Evolutionary conservation across 2,113 vertebrate genomes (phyloP), one percentile per base, ranked within the genome.

Genomic region (Lathamus discolor): DNA sequence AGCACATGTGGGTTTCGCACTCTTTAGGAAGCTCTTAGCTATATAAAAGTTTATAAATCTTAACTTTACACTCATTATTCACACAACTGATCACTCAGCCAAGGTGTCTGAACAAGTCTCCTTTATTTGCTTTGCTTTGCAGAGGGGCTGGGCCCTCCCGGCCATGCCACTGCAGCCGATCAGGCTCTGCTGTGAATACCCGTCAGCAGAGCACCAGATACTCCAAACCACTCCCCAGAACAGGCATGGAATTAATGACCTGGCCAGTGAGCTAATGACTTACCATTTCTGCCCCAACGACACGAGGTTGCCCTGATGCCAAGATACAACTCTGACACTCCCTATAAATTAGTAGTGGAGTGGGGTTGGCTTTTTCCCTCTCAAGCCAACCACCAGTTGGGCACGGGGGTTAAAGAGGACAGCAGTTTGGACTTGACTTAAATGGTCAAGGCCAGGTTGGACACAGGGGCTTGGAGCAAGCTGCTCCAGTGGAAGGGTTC

Each of bases 1-100:
- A 18, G 33, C 52, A 10, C 1, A 0, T 0, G 7, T 4, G 28
- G 31, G 4, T 33, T 83, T 73, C 17, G 3, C 10, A 1, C 31
- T 4, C 1, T 15, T 75, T 24, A 20, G 61, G 54, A 29, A 78
- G 49, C 17, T n/a, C 37, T 27, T 5, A 11, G 61, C 49, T 35
- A 4, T 9, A 10, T 29, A 33, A n/a, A 24, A 11, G 46, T n/a
- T 29, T 9, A 17, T 15, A 23, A 33, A 27, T 17, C 35, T 39
- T 33, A 17, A n/a, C n/a, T 52, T 18, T 83, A 17, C 4, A 2
- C 2, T 11, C 7, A 9, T 4, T 48, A 41, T 41, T 6, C 48
- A 49, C 68, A 43, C 1, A 46, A 59, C 7, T 4, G 2, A 48
- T 76, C 29, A 5, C 17, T 82, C 39, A 13, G 59, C 14, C 57